Evolutionary conservation across 92 coral and sea anemone genomes (phyloP), one percentile per base, ranked within the genome.

Genomic region (Parazoanthus swiftii): DNA sequence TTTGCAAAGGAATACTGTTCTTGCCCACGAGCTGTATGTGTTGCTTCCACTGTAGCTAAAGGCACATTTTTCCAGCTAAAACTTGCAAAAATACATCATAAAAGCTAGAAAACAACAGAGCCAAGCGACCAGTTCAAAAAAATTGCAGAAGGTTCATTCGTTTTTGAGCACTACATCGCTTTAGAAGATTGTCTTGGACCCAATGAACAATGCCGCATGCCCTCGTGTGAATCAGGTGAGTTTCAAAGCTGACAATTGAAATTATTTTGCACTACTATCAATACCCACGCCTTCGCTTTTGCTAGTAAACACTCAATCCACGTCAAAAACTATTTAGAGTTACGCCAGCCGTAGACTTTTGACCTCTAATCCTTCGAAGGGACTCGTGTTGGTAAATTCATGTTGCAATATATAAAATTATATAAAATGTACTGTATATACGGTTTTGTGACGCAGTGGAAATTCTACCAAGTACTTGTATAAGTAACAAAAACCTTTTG

Each of bases 361-460:
- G 83, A 79, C 68, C 83, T 29, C 43, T 14, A 79, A 54, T 6
- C 18, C 9, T 79, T 79, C 18, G 23, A 54, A 6, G 3, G 25
- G 35, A 48, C 68, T 15, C 39, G 1, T 13, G 25, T 3, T 79
- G 25, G 83, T 50, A 50, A 29, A 29, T 29, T 29, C 33, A 29
- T 29, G 33, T 29, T 29, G 33, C 33, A 29, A 29, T 29, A 29
- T 29, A 29, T 29, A n/a, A n/a, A n/a, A n/a, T n/a, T n/a, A 29
- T 29, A 66, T 26, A 66, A 35, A 11, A 26, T 50, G 21, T 83
- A 70, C 77, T 25, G 35, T n/a, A 83, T 42, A 43, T n/a, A 71
- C 68, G 29, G 33, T 83, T n/a, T 83, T 44, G 77, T 83, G 86
- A 83, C 86, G 86, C 86, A 83, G 77, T 83, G 23, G 39, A 70